Base-by-base conservation (phyloP, 2,113 vertebrate genomes). In the Puma concolor region DNA sequence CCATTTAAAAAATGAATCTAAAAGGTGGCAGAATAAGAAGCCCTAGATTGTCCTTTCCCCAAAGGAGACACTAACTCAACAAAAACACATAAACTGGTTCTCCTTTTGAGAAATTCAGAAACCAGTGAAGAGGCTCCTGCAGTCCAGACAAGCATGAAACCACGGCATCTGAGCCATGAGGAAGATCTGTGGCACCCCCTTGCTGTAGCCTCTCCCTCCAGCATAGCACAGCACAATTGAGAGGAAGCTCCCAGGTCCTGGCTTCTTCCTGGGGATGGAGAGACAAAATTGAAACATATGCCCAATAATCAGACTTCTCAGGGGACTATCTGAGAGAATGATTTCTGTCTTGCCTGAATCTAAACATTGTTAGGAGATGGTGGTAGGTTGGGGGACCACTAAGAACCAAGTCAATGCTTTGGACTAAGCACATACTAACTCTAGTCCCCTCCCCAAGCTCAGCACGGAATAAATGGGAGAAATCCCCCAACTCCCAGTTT, bases 1-100 rank as follows among this genome's bases (percentile, higher is more conserved):
- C 0, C 31, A 54, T 50, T 86, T 88, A 81, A 89, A 76, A 94
- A 94, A 60, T 87, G 4, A 63, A 54, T 76, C 17, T 41, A 60
- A 11, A 63, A 69, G 11, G 25, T 33, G 0, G 0, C 41, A 77
- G 60, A 69, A 52, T 71, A 76, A 7, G 4, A 88, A 17, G 19
- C 15, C 4, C 7, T 3, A 81, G 21, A 50, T 1, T 0, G 2
- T 76, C 31, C 1, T 57, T 79, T 41, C 21, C 5, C 19, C 12
- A 36, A 57, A 12, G 11, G 25, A 64, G 63, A 66, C 5, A 85
- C 5, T 36, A 77, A 38, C 3, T 86, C 15, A 81, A 15, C 6
- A 74, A 29, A 4, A 72, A 77, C 10, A 80, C 1, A 10, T 31
- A 31, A 17, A 66, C 8, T 4, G 19, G 0, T 85, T 57, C 0